Conservation (phyloP, 1,140 invertebrate genomes). For the Asobara japonica region DNA sequence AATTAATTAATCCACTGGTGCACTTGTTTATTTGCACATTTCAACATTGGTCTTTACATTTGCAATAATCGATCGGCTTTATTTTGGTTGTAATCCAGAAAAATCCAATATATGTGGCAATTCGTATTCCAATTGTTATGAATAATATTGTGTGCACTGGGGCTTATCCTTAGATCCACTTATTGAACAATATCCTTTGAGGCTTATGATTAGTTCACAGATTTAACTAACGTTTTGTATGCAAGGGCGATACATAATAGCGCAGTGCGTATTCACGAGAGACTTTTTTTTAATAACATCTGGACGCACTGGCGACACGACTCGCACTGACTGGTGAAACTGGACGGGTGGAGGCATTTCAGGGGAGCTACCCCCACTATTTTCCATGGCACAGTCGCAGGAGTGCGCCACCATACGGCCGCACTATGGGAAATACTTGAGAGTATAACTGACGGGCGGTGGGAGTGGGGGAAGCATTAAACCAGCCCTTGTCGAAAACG, state of each 20-base stretch:
- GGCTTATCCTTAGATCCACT: background rate
- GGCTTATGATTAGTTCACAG: background rate
- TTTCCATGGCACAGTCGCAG: constrained; percentile 21
- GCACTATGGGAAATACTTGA: background rate
- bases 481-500: constrained; percentile 28
- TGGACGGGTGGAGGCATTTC: constrained; percentile 36
- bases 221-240: background rate
- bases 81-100: too few relatives aligned
- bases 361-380: constrained; percentile 26
- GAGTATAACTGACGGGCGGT: background rate
- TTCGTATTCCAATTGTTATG: too few relatives aligned
- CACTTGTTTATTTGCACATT: too few relatives aligned
- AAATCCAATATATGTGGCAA: too few relatives aligned
- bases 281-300: constrained; percentile 14
- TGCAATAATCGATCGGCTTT: too few relatives aligned
- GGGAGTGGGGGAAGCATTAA: background rate
- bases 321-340: constrained; percentile 50
- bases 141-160: too few relatives aligned
- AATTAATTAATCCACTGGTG: constrained; percentile 10
- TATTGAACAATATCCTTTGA: background rate
- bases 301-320: constrained; percentile 46
- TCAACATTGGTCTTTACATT: too few relatives aligned
- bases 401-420: constrained; percentile 45
- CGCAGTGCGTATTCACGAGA: background rate
- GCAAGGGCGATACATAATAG: background rate